A percentile compares a stretch with the other conserved stretches of the same genome.
Conservation (phyloP, 2,797 vertebrate species). For the Crax fasciolata region DNA sequence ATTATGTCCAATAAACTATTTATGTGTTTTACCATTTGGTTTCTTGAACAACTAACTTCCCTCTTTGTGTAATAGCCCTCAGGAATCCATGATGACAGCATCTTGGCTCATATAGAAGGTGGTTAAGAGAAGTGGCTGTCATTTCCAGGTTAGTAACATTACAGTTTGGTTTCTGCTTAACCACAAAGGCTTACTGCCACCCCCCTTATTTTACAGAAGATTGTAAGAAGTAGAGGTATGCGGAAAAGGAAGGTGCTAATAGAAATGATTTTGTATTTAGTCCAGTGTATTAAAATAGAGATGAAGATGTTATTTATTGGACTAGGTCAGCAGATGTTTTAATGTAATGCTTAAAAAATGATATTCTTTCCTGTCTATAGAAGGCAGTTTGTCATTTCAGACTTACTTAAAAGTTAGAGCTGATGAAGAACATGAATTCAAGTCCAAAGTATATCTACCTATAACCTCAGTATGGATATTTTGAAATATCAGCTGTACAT, state of each 20-base stretch:
- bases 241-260: neutral
- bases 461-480: neutral
- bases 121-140: neutral
- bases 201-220: neutral
- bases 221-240: neutral
- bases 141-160: neutral
- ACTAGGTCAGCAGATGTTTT: neutral
- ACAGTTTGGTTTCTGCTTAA: neutral
- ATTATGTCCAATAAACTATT: neutral
- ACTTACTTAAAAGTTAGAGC: neutral
- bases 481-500: neutral
- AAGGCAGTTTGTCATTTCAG: neutral
- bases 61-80: neutral
- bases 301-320: rapidly evolving
- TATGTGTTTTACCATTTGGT: neutral
- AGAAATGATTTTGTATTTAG: neutral
- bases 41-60: neutral
- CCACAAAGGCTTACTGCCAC: neutral
- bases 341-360: neutral
- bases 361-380: neutral
- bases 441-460: neutral
- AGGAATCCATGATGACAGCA: neutral
- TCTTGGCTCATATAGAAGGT: neutral
- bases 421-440: neutral
- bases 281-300: neutral